A percentile compares a stretch with the other conserved stretches of the same genome.
These are phyloP conservation scores for Maniola hyperantus DNA, from an alignment of 2,888 invertebrate species.

Conservation along the genomic window DNA sequence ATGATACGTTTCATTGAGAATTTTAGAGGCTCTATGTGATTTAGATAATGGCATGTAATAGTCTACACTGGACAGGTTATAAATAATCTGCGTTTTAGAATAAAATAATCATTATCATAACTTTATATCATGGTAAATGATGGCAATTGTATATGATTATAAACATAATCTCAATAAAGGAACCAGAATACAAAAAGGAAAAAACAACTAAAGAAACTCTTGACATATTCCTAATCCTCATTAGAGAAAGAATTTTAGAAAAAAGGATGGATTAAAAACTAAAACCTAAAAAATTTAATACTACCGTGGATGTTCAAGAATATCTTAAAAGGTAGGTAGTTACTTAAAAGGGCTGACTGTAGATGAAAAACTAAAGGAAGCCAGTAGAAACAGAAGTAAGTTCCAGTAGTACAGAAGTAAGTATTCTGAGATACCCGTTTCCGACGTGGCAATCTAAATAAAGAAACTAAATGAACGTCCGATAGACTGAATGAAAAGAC, in stretches of 20 bases:
- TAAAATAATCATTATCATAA: too few species aligned
- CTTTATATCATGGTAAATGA: too few species aligned
- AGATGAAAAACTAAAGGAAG: not conserved
- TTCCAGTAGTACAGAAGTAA: too few species aligned
- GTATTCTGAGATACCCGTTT: not conserved
- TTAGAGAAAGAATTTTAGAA: too few species aligned
- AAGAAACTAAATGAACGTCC: not conserved
- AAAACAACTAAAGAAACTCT: too few species aligned
- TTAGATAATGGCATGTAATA: not conserved
- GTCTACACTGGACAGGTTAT: not conserved
- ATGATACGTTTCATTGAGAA: slow-evolving; percentile 22
- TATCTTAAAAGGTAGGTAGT: not conserved
- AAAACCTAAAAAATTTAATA: too few species aligned
- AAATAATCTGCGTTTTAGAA: not conserved
- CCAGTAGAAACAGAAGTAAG: too few species aligned
- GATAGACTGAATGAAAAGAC: slow-evolving; percentile 10
- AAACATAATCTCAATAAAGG: too few species aligned
- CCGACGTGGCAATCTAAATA: not conserved
- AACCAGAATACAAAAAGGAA: too few species aligned
- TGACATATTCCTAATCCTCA: too few species aligned
- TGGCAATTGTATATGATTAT: too few species aligned
- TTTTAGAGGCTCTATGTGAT: slow-evolving; percentile 16
- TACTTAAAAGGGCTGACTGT: not conserved
- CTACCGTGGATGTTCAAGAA: not conserved
- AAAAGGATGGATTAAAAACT: too few species aligned